Base-by-base conservation (phyloP, 2,888 invertebrate species). In the Diogma glabrata region DNA sequence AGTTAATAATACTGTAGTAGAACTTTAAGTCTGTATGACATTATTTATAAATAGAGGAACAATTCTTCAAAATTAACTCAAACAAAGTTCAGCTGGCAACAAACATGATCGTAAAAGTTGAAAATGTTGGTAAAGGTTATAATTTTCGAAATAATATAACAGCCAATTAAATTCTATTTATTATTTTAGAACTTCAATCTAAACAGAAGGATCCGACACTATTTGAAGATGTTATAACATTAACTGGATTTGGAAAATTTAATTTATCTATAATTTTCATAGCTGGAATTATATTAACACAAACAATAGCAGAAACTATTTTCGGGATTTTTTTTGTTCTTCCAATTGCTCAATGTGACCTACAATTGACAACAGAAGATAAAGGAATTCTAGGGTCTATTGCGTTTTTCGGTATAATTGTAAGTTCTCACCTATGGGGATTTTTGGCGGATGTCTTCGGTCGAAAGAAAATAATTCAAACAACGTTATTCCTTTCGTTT, bases 341-440 rank as follows among this genome's bases (percentile, higher is more conserved):
- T 45, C 76, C 76, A 1, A 71, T 75, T 2, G 75, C 71, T 16
- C 63, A 69, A 56, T 71, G 71, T 57, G 72, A 72, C 55, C 62
- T 72, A 17, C 56, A 63, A 14, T 59, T 71, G 56, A 61, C 63
- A 7, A 67, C 69, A 3, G 58, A 60, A 24, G 63, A 70, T 52
- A 69, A 67, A 46, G 72, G 72, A 12, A 63, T 67, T 50, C 61
- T 72, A 43, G 65, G 65, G 53, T 69, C 69, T 14, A 63, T 66
- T 23, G 66, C 68, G 5, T 67, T 70, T 60, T 61, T 66, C 28
- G 72, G 72, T 58, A 74, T 75, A 58, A 72, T 77, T 33, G 60
- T 70, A 4, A 73, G 74, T 47, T 76, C 76, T 2, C 73, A 75
- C 60, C 59, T 76, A 43, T 77, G 76, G 76, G 78, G 78, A 8